phyloP scores from a whole-genome alignment of 1,140 invertebrate genomes.

The Drosophila erecta region DNA sequence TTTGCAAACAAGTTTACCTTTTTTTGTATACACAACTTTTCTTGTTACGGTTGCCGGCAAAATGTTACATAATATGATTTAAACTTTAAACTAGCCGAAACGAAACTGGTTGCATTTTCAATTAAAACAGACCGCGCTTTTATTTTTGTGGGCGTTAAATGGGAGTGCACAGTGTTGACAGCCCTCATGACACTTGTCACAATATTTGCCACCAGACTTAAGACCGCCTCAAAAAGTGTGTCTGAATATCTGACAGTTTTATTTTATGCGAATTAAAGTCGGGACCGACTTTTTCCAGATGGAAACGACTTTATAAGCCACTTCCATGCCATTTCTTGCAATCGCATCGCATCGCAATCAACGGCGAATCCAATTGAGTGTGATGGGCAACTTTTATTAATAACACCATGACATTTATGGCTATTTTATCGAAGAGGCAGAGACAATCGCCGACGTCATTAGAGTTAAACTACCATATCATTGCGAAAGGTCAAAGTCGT shows the following conservation, averaged over 20 bases:
- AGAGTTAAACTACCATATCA: constrained; percentile 65
- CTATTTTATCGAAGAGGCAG: constrained; percentile 40
- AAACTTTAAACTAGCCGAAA: constrained; percentile 31
- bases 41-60: constrained; percentile 14
- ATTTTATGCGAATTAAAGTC: constrained; percentile 57
- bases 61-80: constrained; percentile 63
- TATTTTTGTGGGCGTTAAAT: constrained; percentile 51
- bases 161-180: constrained; percentile 54
- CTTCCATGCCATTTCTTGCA: constrained; percentile 29
- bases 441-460: constrained; percentile 52
- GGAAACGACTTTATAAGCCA: constrained; percentile 68
- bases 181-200: constrained; percentile 72
- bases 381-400: constrained; percentile 76
- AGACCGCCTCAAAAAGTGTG: constrained; percentile 3
- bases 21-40: constrained; percentile 21
- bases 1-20: constrained; percentile 46
- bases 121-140: constrained; percentile 54
- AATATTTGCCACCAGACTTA: constrained; percentile 58
- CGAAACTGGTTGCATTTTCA: constrained; percentile 59
- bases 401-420: constrained; percentile 69
- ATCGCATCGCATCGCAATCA: constrained; percentile 41
- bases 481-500: constrained; percentile 74
- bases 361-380: constrained; percentile 59
- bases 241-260: constrained; percentile 10
- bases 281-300: constrained; percentile 30